These are phyloP conservation scores for Gallinago stenura DNA, from an alignment of 2,797 vertebrate genomes.

Conservation along the genomic window DNA sequence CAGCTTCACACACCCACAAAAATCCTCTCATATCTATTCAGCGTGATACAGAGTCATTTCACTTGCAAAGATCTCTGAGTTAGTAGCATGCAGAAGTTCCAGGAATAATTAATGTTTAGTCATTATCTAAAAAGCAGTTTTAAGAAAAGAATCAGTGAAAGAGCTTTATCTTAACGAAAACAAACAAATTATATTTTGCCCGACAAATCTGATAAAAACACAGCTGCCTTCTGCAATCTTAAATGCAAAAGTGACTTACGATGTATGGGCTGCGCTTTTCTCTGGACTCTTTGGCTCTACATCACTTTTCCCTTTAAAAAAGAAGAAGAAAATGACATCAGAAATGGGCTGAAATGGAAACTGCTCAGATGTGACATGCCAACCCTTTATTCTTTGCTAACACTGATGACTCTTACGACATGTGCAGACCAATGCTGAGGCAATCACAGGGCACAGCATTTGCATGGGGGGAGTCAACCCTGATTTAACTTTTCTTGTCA, in stretches of 20 bases:
- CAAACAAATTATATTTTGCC: constrained; percentile 38
- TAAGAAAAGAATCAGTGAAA: constrained; percentile 53
- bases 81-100: constrained; percentile 21
- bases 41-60: background rate
- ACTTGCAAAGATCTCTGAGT: constrained; percentile 40
- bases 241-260: constrained; percentile 79
- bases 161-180: constrained; percentile 48
- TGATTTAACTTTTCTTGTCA: background rate
- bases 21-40: constrained; percentile 3
- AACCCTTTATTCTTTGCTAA: constrained; percentile 30
- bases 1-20: background rate
- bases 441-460: background rate
- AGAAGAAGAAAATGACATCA: constrained; percentile 70
- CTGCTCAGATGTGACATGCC: constrained; percentile 39
- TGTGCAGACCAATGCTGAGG: constrained; percentile 5
- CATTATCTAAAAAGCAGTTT: constrained; percentile 51
- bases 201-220: constrained; percentile 55
- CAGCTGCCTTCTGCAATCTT: constrained; percentile 21
- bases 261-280: constrained; percentile 78
- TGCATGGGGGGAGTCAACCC: background rate
- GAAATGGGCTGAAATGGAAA: constrained; percentile 48
- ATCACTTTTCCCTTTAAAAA: constrained; percentile 82
- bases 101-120: constrained; percentile 62
- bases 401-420: constrained; percentile 51
- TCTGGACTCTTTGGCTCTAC: constrained; percentile 80